A percentile compares a stretch with the other conserved stretches of the same genome.
phyloP scores from a whole-genome alignment of 2,888 invertebrate species.

The Rhorus exstirpatorius region DNA sequence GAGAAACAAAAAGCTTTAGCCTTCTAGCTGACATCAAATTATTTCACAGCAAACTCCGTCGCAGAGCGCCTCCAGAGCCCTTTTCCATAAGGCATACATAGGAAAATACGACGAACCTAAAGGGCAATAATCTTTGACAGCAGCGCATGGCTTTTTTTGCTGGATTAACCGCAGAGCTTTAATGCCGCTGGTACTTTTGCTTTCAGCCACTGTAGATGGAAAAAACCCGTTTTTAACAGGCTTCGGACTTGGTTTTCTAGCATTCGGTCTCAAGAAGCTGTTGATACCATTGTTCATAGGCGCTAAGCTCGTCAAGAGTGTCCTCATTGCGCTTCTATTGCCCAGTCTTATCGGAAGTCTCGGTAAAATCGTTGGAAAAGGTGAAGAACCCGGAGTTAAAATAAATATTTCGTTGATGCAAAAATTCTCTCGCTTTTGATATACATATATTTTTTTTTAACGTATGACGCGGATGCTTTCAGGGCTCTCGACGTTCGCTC shows the following conservation, averaged over 20 bases:
- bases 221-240: conserved; percentile 89
- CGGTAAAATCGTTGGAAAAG: conserved; percentile 94
- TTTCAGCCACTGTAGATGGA: conserved; percentile 86
- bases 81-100: conserved; percentile 32
- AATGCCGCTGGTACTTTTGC: conserved; percentile 82
- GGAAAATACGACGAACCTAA: conserved; percentile 33
- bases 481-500: conserved; percentile 86
- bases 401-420: background rate
- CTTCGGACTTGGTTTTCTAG: conserved; percentile 90
- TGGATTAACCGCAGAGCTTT: conserved; percentile 83
- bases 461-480: conserved; percentile 55
- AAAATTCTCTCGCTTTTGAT: background rate
- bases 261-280: conserved; percentile 93
- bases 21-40: conserved; percentile 38
- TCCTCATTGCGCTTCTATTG: conserved; percentile 93
- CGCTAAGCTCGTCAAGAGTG: conserved; percentile 93
- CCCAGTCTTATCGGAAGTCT: conserved; percentile 94
- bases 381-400: conserved; percentile 84
- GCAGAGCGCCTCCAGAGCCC: conserved; percentile 28
- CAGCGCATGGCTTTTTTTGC: conserved; percentile 82
- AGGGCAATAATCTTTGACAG: conserved; percentile 37
- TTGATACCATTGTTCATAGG: conserved; percentile 94
- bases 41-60: conserved; percentile 57
- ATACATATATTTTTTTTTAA: no score
- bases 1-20: background rate